A percentile compares a stretch with the other conserved stretches of the same genome.
Conservation (phyloP, 1,140 invertebrate genomes). For the Drosophila sproati region DNA sequence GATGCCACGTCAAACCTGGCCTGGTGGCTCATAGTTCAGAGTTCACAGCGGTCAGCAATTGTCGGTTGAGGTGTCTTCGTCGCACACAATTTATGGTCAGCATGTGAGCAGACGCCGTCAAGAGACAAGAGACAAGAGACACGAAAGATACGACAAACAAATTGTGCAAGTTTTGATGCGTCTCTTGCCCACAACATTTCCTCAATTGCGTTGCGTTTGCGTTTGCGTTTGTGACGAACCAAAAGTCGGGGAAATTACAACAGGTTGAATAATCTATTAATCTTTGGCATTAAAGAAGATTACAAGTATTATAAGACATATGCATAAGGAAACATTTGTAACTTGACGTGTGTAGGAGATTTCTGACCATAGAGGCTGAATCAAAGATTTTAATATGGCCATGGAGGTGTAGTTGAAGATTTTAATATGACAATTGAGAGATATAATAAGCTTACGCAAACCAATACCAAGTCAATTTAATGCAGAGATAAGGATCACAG, state of each 20-base stretch:
- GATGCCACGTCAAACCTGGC: conserved; percentile 53
- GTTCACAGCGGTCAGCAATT: conserved; percentile 73
- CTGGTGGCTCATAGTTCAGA: conserved; percentile 21
- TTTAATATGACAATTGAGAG: too few species aligned
- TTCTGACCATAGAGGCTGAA: not conserved
- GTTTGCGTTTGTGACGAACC: not conserved
- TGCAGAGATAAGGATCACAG: too few species aligned
- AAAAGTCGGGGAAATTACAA: conserved; percentile 2
- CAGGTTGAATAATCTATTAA: conserved; percentile 11
- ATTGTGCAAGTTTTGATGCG: conserved; percentile 42
- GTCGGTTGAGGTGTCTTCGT: conserved; percentile 9
- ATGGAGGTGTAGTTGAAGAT: too few species aligned
- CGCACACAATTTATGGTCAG: conserved; percentile 28
- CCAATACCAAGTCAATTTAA: too few species aligned
- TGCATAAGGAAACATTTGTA: not conserved
- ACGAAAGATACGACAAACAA: conserved; percentile 22
- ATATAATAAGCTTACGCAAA: too few species aligned
- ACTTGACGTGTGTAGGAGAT: not conserved
- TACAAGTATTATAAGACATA: not conserved
- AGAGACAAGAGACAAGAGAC: not conserved
- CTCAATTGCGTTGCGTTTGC: conserved; percentile 10
- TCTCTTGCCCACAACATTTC: conserved; percentile 25
- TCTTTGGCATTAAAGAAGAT: not conserved
- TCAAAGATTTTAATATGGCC: too few species aligned
- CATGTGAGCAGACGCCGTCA: conserved; percentile 20